Evolutionary conservation across 1,140 invertebrate species (phyloP).

Genomic region (Grapholita molesta): DNA sequence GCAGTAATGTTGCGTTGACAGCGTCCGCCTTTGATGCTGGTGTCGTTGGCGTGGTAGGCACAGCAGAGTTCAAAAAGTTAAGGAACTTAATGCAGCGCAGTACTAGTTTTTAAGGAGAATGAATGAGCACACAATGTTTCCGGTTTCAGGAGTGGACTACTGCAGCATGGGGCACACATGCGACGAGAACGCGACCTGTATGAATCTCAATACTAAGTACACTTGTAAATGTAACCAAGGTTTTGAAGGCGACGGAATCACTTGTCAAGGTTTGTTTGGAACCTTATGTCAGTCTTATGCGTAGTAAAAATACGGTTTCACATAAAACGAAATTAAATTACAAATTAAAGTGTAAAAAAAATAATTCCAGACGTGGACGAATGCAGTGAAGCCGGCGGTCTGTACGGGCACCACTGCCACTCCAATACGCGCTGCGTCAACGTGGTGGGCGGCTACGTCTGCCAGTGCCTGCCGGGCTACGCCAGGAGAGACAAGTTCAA

Average conservation of each 20-base stretch:
- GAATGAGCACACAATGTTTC: neutral
- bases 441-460: conserved; percentile 87
- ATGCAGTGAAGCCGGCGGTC: conserved; percentile 85
- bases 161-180: conserved; percentile 91
- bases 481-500: conserved; percentile 86
- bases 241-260: conserved; percentile 88
- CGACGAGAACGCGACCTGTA: conserved; percentile 90
- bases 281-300: neutral
- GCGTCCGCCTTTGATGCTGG: no score
- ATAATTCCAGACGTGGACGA: conserved; percentile 86
- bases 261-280: conserved; percentile 83
- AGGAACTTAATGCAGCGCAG: no score
- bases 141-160: conserved; percentile 89
- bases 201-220: conserved; percentile 91
- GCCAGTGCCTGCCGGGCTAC: conserved; percentile 90
- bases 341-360: neutral
- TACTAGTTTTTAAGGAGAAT: no score
- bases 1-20: no score
- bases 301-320: neutral
- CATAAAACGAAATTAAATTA: neutral
- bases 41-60: no score
- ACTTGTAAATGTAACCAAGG: conserved; percentile 90
- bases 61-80: no score
- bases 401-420: conserved; percentile 89
- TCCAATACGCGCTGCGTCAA: conserved; percentile 90